Percentiles rank a stretch among this genome's conserved stretches.
Evolutionary conservation across 1,140 invertebrate species (phyloP).

Genomic region (Pogonognathellus flavescens): DNA sequence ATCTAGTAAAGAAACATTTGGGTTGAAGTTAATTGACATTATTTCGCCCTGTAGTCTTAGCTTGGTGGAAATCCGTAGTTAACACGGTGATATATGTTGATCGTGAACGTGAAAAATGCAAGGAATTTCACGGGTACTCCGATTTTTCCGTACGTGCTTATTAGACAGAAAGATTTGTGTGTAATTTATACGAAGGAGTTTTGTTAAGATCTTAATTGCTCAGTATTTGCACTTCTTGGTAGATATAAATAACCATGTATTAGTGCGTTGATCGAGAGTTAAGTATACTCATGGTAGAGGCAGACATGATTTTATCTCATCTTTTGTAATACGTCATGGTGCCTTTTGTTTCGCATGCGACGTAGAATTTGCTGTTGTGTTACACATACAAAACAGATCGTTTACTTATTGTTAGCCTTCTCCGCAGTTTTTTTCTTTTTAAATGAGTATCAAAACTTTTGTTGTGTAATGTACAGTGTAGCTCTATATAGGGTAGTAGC

Average conservation of each 20-base stretch:
- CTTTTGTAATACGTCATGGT: no score
- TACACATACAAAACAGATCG: no score
- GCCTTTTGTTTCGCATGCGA: neutral
- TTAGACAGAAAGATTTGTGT: neutral
- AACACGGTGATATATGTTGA: neutral
- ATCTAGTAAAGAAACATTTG: neutral
- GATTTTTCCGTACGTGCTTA: slow-evolving; percentile 29
- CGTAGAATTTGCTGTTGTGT: neutral
- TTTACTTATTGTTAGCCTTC: no score
- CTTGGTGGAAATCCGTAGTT: neutral
- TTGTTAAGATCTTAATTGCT: neutral
- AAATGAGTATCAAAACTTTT: neutral
- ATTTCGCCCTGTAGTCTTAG: slow-evolving; percentile 14
- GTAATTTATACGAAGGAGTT: slow-evolving; percentile 28
- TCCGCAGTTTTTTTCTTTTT: no score
- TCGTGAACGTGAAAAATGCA: slow-evolving; percentile 26
- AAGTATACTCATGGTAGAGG: slow-evolving; percentile 16
- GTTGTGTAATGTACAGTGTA: neutral
- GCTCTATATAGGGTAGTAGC: neutral
- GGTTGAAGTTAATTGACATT: neutral
- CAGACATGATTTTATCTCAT: slow-evolving; percentile 44
- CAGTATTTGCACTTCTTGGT: neutral
- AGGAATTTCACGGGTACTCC: neutral
- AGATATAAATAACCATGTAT: neutral
- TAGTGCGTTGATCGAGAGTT: slow-evolving; percentile 23